Base-by-base conservation (phyloP, 2,888 invertebrate genomes). In the Agriopis marginaria region DNA sequence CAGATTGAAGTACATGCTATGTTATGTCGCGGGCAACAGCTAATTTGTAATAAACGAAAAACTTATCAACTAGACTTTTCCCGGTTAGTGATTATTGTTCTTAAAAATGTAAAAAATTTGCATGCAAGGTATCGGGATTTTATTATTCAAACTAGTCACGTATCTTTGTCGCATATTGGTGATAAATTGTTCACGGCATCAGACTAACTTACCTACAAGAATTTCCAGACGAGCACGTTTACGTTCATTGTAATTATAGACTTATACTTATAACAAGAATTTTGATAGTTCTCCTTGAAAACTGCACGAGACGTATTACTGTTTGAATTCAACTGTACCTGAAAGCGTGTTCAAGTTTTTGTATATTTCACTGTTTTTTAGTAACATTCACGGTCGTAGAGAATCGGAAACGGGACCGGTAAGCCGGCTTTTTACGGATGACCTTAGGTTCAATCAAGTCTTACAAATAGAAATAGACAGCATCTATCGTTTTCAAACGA, bases 341-440 rank as follows among this genome's bases (percentile, higher is more conserved):
- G 51, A 65, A 59, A 62, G 39, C 64, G 51, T 64, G 61, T 65
- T 65, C 14, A 74, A 72, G 71, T 77, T 82, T 80, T 78, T 75
- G 69, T 70, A 63, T 56, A 71, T 71, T 71, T 75, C 73, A 68
- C 75, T 76, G 71, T 74, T 75, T 79, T 78, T 78, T 75, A 63
- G 64, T 69, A 72, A 74, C 71, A 76, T 77, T 78, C 77, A 80
- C 71, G 78, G 79, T 75, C 75, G 70, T 72, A 71, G 75, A 73
- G 68, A 74, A 75, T 75, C 71, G 72, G 71, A 72, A 76, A 76
- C 75, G 70, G 73, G 63, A 66, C 65, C 56, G 67, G 68, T 66
- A 61, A 68, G 66, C 63, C 55, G 64, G 68, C 63, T 70, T 70
- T 65, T 67, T 70, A 74, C 71, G 70, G 74, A 66, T 75, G 74